Base-by-base conservation (phyloP, 2,113 vertebrate genomes). In the Columbina picui region DNA sequence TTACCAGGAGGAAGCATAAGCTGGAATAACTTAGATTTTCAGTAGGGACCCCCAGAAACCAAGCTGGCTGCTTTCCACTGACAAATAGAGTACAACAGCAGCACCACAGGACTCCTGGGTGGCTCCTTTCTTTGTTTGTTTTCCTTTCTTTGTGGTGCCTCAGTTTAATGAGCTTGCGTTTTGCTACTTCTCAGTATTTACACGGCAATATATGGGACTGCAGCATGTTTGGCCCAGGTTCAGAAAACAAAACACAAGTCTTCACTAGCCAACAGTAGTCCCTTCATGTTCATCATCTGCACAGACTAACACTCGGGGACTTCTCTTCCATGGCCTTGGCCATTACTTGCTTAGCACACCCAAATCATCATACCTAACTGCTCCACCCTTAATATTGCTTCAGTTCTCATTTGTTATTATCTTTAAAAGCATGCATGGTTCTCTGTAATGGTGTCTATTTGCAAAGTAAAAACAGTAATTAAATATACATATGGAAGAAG, bases 121-220 rank as follows among this genome's bases (percentile, higher is more conserved):
- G 43, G 3, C 14, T 92, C 12, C 22, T 25, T 75, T 53, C 15
- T 70, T 83, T 53, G 1, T 76, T 84, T 74, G 13, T 73, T 91
- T 94, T 82, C 13, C 19, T 74, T 56, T 69, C n/a, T 60, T 77
- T 49, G 10, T 57, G 27, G 27, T 45, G n/a, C 12, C 60, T 81
- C 41, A 36, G 25, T 84, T 81, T 67, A 61, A 67, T 13, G 45
- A 74, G 30, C 81, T 71, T 65, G n/a, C 77, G 45, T 75, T 91
- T 91, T 89, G 41, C 25, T 93, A 47, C 14, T 90, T 78, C 41
- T 78, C 61, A 45, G 14, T 63, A 75, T 87, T 82, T 61, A 45
- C 14, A 36, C 19, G n/a, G 27, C 21, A 9, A 16, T 69, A 14
- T 23, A 50, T 30, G 14, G 19, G 19, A 23, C 65, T 70, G 36